phyloP scores from a whole-genome alignment of 2,888 invertebrate genomes.

The Allophyes oxyacanthae region DNA sequence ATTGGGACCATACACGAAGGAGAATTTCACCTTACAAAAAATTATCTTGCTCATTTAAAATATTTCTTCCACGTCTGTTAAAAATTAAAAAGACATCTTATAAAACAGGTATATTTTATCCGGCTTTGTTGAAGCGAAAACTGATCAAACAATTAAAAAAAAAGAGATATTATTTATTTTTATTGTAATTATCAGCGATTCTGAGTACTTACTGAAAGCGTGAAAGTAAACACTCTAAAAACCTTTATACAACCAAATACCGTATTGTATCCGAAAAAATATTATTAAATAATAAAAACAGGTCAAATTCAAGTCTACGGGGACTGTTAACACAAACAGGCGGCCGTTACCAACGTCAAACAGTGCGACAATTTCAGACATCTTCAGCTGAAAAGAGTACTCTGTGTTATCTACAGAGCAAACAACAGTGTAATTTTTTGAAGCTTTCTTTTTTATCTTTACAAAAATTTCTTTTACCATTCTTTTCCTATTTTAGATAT shows the following conservation, averaged over 20 bases:
- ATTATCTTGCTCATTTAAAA: too few species aligned
- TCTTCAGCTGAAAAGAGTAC: conserved; percentile 21
- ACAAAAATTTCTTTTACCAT: conserved; percentile 2
- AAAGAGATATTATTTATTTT: conserved; percentile 9
- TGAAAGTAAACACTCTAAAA: conserved; percentile 7
- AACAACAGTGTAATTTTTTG: conserved; percentile 18
- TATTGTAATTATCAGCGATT: conserved; percentile 7
- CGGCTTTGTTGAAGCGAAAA: not conserved
- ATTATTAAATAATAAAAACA: conserved; percentile 20
- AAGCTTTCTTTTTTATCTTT: not conserved
- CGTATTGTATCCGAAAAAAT: too few species aligned
- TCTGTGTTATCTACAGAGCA: conserved; percentile 26
- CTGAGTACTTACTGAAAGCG: too few species aligned
- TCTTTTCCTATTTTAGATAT: conserved; percentile 4
- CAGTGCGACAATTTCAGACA: conserved; percentile 15
- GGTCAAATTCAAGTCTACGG: conserved; percentile 24
- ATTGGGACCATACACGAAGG: too few species aligned
- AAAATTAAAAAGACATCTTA: conserved; percentile 16
- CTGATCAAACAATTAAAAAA: too few species aligned
- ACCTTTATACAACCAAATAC: not conserved
- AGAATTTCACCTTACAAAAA: too few species aligned
- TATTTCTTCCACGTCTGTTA: conserved; percentile 2
- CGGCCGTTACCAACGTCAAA: conserved; percentile 16
- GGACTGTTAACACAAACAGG: conserved; percentile 28
- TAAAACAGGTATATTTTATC: conserved; percentile 9